Evolutionary conservation across 2,113 vertebrate species (phyloP).

Genomic region (Telmatochromis sp.): DNA sequence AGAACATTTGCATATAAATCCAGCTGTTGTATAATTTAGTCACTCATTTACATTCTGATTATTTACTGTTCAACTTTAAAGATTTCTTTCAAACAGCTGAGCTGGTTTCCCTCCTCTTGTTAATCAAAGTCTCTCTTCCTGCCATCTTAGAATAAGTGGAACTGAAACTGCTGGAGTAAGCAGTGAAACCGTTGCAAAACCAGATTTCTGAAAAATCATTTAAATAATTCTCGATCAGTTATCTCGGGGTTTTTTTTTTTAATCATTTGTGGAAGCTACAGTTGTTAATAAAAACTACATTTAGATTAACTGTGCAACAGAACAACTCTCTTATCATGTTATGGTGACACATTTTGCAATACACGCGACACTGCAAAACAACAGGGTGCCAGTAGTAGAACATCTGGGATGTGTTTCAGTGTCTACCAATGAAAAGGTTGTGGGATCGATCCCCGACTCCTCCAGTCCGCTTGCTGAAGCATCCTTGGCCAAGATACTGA

Average conservation of each 20-base stretch:
- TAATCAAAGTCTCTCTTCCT: neutral
- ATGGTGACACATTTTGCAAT: neutral
- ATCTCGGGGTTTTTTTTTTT: rapidly evolving
- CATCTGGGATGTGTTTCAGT: neutral
- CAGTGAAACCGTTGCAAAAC: neutral
- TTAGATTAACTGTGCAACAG: neutral
- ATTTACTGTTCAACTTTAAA: neutral
- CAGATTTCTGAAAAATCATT: neutral
- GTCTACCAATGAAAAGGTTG: neutral
- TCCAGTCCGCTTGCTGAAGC: neutral
- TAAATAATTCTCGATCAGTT: neutral
- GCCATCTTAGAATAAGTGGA: neutral
- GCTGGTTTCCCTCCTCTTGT: neutral
- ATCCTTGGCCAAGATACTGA: neutral
- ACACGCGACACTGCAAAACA: neutral
- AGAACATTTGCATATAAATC: too few relatives aligned
- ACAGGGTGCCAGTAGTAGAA: rapidly evolving
- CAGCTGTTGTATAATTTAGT: neutral
- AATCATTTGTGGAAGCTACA: neutral
- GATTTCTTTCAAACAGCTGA: neutral
- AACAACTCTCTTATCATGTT: neutral
- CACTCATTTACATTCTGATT: neutral
- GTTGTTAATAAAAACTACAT: neutral
- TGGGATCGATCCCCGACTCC: neutral
- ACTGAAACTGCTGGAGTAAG: neutral